Evolutionary conservation across 2,888 invertebrate species (phyloP).

Genomic region (Lithophane socia): DNA sequence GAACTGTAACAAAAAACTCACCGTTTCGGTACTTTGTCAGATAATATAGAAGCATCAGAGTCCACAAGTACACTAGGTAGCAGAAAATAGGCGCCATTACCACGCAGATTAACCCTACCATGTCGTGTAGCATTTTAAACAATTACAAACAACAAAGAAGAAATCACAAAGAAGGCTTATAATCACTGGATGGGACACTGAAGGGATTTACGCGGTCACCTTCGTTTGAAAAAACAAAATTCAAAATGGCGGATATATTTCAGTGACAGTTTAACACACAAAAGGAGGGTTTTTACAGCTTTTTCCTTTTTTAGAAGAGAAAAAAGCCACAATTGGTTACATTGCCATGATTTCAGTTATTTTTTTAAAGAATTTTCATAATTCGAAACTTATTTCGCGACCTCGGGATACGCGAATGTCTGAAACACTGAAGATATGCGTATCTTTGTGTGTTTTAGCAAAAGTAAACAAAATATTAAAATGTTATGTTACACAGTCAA

Average conservation of each 20-base stretch:
- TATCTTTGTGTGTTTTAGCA: slow-evolving; percentile 55
- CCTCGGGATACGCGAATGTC: slow-evolving; percentile 45
- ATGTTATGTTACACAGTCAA: slow-evolving; percentile 19
- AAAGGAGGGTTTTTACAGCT: too few species aligned
- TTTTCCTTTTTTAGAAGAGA: background rate
- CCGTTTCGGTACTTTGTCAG: slow-evolving; percentile 55
- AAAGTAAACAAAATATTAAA: slow-evolving; percentile 54
- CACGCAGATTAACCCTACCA: slow-evolving; percentile 71
- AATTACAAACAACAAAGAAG: background rate
- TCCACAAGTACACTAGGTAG: slow-evolving; percentile 71
- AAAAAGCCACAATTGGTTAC: background rate
- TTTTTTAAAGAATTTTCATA: background rate
- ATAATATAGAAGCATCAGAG: slow-evolving; percentile 63
- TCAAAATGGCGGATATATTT: slow-evolving; percentile 11
- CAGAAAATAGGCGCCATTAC: slow-evolving; percentile 72
- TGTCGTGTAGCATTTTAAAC: slow-evolving; percentile 64
- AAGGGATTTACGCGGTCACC: too few species aligned
- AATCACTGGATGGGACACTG: background rate
- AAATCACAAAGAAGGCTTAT: background rate
- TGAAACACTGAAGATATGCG: slow-evolving; percentile 33
- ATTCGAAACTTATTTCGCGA: background rate
- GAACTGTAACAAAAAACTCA: slow-evolving; percentile 58
- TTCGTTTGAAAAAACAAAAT: background rate
- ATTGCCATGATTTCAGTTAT: too few species aligned
- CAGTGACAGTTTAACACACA: background rate